A percentile compares a stretch with the other conserved stretches of the same genome.
These are phyloP conservation scores for Chaetorhynchus papuensis DNA, from an alignment of 2,113 vertebrate genomes.

Conservation along the genomic window DNA sequence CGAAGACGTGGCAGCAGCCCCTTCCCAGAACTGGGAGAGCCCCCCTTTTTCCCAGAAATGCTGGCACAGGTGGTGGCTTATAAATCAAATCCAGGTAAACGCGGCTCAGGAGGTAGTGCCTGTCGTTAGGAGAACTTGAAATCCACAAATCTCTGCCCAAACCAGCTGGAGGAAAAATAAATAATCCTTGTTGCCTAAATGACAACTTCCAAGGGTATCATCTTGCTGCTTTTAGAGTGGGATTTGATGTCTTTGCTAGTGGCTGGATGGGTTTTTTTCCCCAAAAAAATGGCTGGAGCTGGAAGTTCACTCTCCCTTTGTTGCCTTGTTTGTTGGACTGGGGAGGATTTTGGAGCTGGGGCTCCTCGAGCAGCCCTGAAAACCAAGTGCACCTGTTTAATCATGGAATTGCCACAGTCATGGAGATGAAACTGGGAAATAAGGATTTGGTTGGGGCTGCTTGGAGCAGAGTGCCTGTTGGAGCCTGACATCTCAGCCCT, in stretches of 20 bases:
- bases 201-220: not conserved
- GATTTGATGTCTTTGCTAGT: accelerated
- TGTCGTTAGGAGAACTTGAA: not conserved
- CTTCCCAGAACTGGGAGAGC: not conserved
- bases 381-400: not conserved
- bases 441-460: not conserved
- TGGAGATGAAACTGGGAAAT: not conserved
- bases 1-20: not conserved
- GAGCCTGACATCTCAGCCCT: not conserved
- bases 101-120: not conserved
- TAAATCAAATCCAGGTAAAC: not conserved
- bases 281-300: not conserved
- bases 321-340: not conserved
- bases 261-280: not conserved
- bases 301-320: not conserved
- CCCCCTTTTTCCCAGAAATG: not conserved
- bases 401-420: not conserved
- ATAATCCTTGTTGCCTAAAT: not conserved
- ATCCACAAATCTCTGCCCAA: not conserved
- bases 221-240: not conserved
- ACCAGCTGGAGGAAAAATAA: not conserved
- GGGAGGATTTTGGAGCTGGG: not conserved
- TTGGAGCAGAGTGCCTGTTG: not conserved
- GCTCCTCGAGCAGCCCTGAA: not conserved
- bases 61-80: not conserved